Conservation (phyloP, 1,140 invertebrate genomes). For the Drosophila orena region DNA sequence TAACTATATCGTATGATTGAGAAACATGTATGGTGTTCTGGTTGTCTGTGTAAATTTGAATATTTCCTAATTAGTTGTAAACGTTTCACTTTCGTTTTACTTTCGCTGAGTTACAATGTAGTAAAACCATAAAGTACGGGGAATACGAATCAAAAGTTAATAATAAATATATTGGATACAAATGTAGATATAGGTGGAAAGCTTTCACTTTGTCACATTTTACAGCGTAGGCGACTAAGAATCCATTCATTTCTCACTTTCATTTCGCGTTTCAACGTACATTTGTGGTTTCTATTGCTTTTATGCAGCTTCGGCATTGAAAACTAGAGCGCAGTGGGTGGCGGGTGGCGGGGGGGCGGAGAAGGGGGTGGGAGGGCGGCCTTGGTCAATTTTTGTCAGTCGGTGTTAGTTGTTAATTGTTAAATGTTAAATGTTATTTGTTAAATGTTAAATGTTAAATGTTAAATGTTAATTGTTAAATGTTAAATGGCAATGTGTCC, state of each 20-base stretch:
- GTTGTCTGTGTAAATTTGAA: conserved; percentile 24
- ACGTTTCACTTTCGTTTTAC: conserved; percentile 4
- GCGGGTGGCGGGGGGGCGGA: conserved; percentile 29
- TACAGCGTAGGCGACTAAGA: conserved; percentile 39
- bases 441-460: not conserved
- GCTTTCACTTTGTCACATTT: conserved; percentile 65
- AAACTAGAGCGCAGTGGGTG: conserved; percentile 36
- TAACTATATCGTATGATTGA: conserved; percentile 45
- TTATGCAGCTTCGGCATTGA: conserved; percentile 6
- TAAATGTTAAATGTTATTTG: not conserved
- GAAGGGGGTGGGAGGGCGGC: conserved; percentile 24
- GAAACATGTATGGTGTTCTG: conserved; percentile 47
- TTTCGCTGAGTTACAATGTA: conserved; percentile 10
- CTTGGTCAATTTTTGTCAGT: conserved; percentile 25
- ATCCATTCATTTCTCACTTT: conserved; percentile 8
- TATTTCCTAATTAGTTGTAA: conserved; percentile 41
- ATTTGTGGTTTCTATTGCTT: conserved; percentile 30
- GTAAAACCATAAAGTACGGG: conserved; percentile 13
- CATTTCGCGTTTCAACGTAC: not conserved
- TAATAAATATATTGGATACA: conserved; percentile 23
- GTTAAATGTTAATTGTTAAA: not conserved
- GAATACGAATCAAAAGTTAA: conserved; percentile 24
- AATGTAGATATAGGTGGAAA: conserved; percentile 52
- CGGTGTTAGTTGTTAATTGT: not conserved
- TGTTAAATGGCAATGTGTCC: conserved; percentile 1